A percentile compares a stretch with the other conserved stretches of the same genome.
Evolutionary conservation across 2,797 vertebrate species (phyloP).

Genomic region (Taenioides sp.): DNA sequence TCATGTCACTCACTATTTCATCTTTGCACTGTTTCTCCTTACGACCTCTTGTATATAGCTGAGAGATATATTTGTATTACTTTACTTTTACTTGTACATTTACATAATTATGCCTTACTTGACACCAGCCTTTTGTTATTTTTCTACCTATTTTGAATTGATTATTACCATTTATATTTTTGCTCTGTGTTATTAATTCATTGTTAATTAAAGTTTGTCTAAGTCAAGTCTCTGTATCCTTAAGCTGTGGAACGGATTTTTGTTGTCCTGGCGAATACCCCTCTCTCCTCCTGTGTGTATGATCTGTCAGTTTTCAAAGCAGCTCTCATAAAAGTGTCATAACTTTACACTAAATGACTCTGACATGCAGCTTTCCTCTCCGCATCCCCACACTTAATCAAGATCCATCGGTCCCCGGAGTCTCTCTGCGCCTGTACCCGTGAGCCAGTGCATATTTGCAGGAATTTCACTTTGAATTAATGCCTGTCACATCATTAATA

Average conservation of each 20-base stretch:
- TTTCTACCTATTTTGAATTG: no score
- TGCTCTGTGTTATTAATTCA: no score
- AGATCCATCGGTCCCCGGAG: conserved; percentile 61
- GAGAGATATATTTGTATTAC: no score
- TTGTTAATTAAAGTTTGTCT: no score
- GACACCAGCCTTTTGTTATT: no score
- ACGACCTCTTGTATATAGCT: no score
- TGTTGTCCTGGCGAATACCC: conserved; percentile 24
- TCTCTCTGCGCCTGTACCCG: conserved; percentile 12
- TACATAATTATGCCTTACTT: no score
- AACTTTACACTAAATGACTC: conserved; percentile 66
- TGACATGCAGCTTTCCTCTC: conserved; percentile 47
- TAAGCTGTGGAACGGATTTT: conserved; percentile 25
- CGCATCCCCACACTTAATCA: conserved; percentile 63
- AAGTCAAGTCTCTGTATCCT: conserved; percentile 13
- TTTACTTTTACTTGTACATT: no score
- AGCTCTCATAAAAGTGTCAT: conserved; percentile 67
- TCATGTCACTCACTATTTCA: no score
- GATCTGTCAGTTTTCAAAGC: conserved; percentile 47
- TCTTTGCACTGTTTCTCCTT: no score
- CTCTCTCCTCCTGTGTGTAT: conserved; percentile 1
- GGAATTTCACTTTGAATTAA: conserved; percentile 62
- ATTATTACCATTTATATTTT: no score
- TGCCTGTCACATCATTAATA: conserved; percentile 58
- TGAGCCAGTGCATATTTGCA: conserved; percentile 29